Conservation (phyloP, 2,797 vertebrate species). For the Melopsittacus undulatus region DNA sequence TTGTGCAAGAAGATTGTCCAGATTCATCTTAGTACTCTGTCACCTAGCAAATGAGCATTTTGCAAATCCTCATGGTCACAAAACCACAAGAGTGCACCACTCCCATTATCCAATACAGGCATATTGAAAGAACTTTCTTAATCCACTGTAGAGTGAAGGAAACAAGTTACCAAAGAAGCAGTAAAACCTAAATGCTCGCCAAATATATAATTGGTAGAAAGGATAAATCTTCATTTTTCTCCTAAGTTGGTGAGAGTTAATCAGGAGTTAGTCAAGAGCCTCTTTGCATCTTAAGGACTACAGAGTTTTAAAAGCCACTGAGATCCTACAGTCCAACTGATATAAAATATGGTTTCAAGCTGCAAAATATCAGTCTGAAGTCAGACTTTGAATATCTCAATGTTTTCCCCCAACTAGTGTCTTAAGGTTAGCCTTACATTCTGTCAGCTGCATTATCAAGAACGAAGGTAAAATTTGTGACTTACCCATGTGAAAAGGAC, state of each 20-base stretch:
- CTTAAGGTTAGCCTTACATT: not conserved
- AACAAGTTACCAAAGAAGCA: not conserved
- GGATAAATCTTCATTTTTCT: not conserved
- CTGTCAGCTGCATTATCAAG: not conserved
- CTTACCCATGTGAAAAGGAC: not conserved
- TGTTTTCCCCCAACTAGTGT: not conserved
- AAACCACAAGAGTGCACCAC: not conserved
- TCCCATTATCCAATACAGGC: not conserved
- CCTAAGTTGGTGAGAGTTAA: not conserved
- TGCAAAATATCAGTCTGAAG: not conserved
- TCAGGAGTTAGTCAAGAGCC: not conserved
- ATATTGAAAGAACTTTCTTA: not conserved
- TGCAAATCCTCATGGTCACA: not conserved
- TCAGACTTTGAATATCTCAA: not conserved
- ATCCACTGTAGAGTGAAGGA: not conserved
- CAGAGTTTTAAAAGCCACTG: not conserved
- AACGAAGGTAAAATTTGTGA: not conserved
- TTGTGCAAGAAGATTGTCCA: not conserved
- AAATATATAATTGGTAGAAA: not conserved
- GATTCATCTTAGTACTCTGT: not conserved
- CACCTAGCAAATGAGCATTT: not conserved
- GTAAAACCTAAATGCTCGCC: not conserved
- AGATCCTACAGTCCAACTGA: not conserved
- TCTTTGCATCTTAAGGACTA: not conserved
- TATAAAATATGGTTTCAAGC: not conserved